Evolutionary conservation across 2,888 invertebrate genomes (phyloP).

Genomic region (Trichogramma evanescens): DNA sequence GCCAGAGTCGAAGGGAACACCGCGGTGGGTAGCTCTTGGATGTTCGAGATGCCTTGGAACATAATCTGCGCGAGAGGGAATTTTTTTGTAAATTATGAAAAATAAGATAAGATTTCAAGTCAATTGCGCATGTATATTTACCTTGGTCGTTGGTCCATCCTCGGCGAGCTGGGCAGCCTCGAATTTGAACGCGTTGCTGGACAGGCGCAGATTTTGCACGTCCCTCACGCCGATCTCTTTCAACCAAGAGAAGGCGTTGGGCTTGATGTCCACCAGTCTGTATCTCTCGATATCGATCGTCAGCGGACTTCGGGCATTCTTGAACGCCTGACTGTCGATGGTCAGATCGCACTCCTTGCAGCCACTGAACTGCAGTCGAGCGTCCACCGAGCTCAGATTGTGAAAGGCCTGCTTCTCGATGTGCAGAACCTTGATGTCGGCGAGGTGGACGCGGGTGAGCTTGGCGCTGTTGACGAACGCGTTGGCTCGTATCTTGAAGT

Average conservation of each 20-base stretch:
- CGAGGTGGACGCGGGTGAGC: conserved; percentile 52
- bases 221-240: conserved; percentile 55
- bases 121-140: conserved; percentile 17
- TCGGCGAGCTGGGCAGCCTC: conserved; percentile 55
- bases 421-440: conserved; percentile 51
- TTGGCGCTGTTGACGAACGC: conserved; percentile 55
- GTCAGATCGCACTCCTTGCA: conserved; percentile 54
- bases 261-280: conserved; percentile 55
- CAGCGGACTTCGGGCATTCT: conserved; percentile 58
- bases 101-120: neutral
- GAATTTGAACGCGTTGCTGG: conserved; percentile 58
- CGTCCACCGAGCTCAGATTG: conserved; percentile 55
- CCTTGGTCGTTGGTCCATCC: conserved; percentile 57
- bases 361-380: conserved; percentile 56
- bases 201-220: conserved; percentile 53
- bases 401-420: conserved; percentile 57
- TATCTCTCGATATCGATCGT: conserved; percentile 57
- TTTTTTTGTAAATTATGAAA: neutral
- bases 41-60: conserved; percentile 53
- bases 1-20: conserved; percentile 62
- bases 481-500: conserved; percentile 52
- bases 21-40: conserved; percentile 55
- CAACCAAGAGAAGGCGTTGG: conserved; percentile 61
- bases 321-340: conserved; percentile 57
- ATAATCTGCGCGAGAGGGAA: conserved; percentile 53